Evolutionary conservation across 2,888 invertebrate genomes (phyloP), one percentile per base, ranked within the genome.

Genomic region (Parnassius glacialis): DNA sequence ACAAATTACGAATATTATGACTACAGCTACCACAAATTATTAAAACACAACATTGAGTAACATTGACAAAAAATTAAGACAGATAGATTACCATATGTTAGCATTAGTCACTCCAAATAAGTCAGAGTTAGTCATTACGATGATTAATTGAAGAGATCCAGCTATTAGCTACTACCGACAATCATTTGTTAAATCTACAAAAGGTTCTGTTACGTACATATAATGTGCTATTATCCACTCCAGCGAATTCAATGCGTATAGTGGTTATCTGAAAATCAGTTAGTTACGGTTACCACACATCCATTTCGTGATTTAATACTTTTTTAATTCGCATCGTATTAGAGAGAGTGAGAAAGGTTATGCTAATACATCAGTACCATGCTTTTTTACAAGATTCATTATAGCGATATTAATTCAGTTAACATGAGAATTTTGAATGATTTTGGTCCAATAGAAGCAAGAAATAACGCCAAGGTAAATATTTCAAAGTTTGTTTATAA

Each of bases 101-200:
- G 59, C 51, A 62, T 62, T 62, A 62, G 62, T 55, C 62, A 62
- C 55, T 60, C 13, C 48, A 55, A 3, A 62, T 58, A 55, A 59
- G 62, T 62, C 62, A 55, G 50, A 57, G 62, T 62, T 62, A 62
- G 62, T 62, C 59, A 62, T 51, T 59, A 43, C 50, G 42, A 41
- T 61, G 54, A 60, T 60, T 60, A 60, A 60, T 59, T 54, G 54
- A 58, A 54, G 54, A 58, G 51, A 34, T 50, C 58, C n/a, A 61
- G 48, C 45, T 47, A 54, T 54, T 62, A 45, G 50, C 59, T 62
- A 62, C 54, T 43, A 41, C 53, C 45, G 48, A 58, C 59, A 45
- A 12, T 55, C 59, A 45, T 10, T 44, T 55, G 62, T 62, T 62
- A 62, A 42, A 10, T 57, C 61, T 53, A 61, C 61, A 42, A 57